Conservation (phyloP, 2,797 vertebrate species). For the Myripristis jacobus region DNA sequence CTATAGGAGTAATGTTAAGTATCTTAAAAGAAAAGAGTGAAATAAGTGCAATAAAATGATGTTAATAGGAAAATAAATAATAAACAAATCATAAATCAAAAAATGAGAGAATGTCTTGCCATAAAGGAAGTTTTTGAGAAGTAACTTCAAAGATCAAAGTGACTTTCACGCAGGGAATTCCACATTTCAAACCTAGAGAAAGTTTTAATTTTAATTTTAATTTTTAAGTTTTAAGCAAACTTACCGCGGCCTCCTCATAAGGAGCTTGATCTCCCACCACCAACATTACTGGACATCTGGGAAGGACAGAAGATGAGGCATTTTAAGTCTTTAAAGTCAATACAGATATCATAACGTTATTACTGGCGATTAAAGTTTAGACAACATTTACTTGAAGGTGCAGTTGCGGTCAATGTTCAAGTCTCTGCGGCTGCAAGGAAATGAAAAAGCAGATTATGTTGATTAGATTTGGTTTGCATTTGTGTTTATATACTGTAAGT, state of each 20-base stretch:
- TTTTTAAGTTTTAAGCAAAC: conserved; percentile 45
- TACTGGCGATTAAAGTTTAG: background rate
- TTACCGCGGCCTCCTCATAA: conserved; percentile 91
- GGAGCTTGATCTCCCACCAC: conserved; percentile 94
- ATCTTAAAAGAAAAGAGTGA: too few relatives aligned
- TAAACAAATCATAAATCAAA: too few relatives aligned
- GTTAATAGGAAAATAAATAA: too few relatives aligned
- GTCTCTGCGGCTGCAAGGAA: conserved; percentile 87
- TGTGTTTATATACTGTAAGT: background rate
- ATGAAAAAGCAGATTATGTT: background rate
- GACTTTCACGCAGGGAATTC: too few relatives aligned
- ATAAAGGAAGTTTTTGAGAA: too few relatives aligned
- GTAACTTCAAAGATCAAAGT: too few relatives aligned
- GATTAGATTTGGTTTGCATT: background rate
- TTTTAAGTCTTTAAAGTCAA: too few relatives aligned
- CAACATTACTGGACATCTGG: conserved; percentile 92
- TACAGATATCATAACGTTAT: background rate
- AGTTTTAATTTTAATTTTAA: too few relatives aligned
- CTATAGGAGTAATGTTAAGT: too few relatives aligned
- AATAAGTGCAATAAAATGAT: too few relatives aligned
- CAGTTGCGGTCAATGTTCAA: conserved; percentile 88
- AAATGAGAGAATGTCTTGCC: too few relatives aligned
- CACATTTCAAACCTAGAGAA: background rate
- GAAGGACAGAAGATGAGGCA: background rate
- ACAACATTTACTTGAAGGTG: conserved; percentile 87